phyloP scores from a whole-genome alignment of 2,888 invertebrate species.

The Hylaea fasciaria region DNA sequence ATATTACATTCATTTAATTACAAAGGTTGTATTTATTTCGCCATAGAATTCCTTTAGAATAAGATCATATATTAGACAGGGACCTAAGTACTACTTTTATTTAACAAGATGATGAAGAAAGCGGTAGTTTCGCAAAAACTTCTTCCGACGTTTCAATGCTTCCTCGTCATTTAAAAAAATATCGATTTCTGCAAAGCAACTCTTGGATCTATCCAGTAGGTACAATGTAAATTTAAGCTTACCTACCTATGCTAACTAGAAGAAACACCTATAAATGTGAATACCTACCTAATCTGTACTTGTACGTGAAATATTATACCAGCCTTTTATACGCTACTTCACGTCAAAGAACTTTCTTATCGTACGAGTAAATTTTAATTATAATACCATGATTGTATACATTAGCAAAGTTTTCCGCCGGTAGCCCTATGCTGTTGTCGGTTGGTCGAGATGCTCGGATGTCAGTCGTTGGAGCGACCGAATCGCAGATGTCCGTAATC shows the following conservation, averaged over 20 bases:
- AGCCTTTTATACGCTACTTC: conserved; percentile 71
- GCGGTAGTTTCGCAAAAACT: too few relatives aligned
- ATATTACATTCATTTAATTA: conserved; percentile 75
- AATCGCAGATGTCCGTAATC: conserved; percentile 91
- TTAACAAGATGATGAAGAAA: too few relatives aligned
- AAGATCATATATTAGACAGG: background rate
- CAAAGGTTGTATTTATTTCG: conserved; percentile 49
- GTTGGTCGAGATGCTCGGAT: conserved; percentile 41
- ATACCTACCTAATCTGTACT: too few relatives aligned
- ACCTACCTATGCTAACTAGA: background rate
- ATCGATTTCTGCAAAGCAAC: too few relatives aligned
- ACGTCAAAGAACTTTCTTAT: conserved; percentile 23
- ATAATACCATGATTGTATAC: conserved; percentile 8
- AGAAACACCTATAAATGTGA: background rate
- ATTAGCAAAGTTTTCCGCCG: conserved; percentile 43
- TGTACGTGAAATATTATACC: conserved; percentile 66
- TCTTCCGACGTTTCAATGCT: too few relatives aligned
- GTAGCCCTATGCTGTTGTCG: conserved; percentile 43
- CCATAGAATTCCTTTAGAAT: background rate
- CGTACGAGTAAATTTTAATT: background rate
- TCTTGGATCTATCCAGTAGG: too few relatives aligned
- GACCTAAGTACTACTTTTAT: too few relatives aligned
- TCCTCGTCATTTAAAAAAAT: too few relatives aligned
- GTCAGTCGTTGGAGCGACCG: conserved; percentile 85
- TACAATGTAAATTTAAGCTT: too few relatives aligned